Evolutionary conservation across 92 coral and sea anemone genomes (phyloP).

Genomic region (Phenganax marumi): DNA sequence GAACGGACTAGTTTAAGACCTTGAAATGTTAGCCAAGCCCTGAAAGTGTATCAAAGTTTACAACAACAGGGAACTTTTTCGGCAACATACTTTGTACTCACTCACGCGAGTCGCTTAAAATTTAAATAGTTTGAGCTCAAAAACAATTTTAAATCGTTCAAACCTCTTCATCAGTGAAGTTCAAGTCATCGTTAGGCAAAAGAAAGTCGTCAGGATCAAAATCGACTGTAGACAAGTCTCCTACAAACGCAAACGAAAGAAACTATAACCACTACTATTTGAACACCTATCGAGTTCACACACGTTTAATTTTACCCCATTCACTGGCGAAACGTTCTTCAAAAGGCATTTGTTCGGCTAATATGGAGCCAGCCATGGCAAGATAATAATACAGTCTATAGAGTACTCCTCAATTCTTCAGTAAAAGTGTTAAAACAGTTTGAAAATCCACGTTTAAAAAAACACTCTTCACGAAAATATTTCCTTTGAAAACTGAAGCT

Average conservation of each 20-base stretch:
- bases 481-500: too few species aligned
- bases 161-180: conserved; percentile 62
- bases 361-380: conserved; percentile 31
- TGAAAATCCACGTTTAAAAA: background rate
- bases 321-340: conserved; percentile 19
- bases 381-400: background rate
- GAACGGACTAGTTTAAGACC: background rate
- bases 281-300: background rate
- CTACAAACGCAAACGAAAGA: conserved; percentile 1
- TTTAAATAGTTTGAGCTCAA: background rate
- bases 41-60: background rate
- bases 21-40: background rate
- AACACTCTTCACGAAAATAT: background rate
- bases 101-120: background rate
- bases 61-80: background rate
- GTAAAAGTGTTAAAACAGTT: conserved; percentile 2
- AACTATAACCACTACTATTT: background rate
- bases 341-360: conserved; percentile 20
- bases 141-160: background rate
- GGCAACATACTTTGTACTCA: background rate
- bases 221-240: conserved; percentile 33
- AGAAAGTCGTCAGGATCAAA: conserved; percentile 79
- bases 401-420: background rate
- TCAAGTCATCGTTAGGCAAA: conserved; percentile 64
- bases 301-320: conserved; percentile 34